A percentile compares a stretch with the other conserved stretches of the same genome.
These are phyloP conservation scores for Catocala nupta DNA, from an alignment of 2,888 invertebrate genomes.

Conservation along the genomic window DNA sequence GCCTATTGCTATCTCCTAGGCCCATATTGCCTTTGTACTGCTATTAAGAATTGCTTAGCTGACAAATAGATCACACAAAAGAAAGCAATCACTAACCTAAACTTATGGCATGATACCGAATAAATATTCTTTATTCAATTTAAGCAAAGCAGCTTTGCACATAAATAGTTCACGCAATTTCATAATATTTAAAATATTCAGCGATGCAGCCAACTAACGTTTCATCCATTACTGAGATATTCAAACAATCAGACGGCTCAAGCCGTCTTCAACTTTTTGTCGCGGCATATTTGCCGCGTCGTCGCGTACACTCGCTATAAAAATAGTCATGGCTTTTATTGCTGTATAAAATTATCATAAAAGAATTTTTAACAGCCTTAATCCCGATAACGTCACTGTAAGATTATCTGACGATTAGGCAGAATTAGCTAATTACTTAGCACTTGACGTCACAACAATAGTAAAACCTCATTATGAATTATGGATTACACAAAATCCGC, in stretches of 20 bases:
- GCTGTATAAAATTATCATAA: neutral
- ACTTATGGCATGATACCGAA: no score
- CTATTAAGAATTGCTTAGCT: no score
- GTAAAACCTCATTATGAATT: no score
- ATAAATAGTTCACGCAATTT: neutral
- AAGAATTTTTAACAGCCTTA: no score
- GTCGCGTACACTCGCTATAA: neutral
- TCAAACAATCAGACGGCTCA: conserved; percentile 1
- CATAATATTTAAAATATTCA: neutral
- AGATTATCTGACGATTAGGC: neutral
- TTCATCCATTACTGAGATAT: neutral
- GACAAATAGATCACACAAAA: no score
- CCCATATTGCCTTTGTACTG: no score
- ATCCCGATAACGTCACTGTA: neutral
- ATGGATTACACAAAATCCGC: no score
- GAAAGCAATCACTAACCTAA: no score
- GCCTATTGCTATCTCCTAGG: no score
- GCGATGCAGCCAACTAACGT: neutral
- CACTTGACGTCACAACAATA: no score
- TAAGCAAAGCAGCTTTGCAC: no score
- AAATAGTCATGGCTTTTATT: neutral
- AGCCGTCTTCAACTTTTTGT: neutral
- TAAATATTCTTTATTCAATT: no score
- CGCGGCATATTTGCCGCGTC: neutral
- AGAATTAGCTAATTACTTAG: neutral